Evolutionary conservation across 2,888 invertebrate species (phyloP), one percentile per base, ranked within the genome.

Genomic region (Parelbella ahira): DNA sequence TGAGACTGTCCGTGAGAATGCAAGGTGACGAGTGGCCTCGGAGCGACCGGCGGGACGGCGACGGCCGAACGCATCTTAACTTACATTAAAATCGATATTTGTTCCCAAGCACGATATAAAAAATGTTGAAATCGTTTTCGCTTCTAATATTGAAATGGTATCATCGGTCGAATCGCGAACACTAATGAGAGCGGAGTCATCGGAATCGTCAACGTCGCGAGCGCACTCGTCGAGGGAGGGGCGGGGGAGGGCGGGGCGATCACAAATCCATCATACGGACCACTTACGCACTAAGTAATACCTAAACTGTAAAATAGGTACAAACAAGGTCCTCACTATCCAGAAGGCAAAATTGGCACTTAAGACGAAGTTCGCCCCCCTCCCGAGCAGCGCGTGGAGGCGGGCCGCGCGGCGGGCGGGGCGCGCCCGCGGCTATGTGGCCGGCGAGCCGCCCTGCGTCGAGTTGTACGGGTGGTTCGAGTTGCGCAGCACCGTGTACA

Each of bases 401-500:
- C 70, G 20, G n/a, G n/a, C n/a, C 2, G 15, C 15, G 15, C 15
- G 21, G 12, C 8, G 11, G 45, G 49, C 27, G 45, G 30, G 34
- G 42, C 33, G 43, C 27, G 38, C 53, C 50, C 53, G 58, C 53
- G 60, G 79, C 84, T 87, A 82, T 76, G 83, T 78, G 59, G 75
- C 60, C 60, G 86, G 77, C 37, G 82, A 65, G 56, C 56, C 63
- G 60, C 63, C 68, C 61, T 89, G 89, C 48, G 89, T 75, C 27
- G 84, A 80, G 74, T 92, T 93, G 87, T 92, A 93, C 48, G 95
- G 94, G 76, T 95, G 95, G 89, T 95, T 95, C 57, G 95, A 95
- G 89, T 96, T 96, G 75, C 96, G 94, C 82, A 97, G 89, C 88
- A 97, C 95, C 78, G 95, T 94, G 89, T 97, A 98, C 58, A 99